Percentiles rank a stretch among this genome's conserved stretches.
Evolutionary conservation across 1,140 invertebrate genomes (phyloP).

Genomic region (Kradibia gibbosae): DNA sequence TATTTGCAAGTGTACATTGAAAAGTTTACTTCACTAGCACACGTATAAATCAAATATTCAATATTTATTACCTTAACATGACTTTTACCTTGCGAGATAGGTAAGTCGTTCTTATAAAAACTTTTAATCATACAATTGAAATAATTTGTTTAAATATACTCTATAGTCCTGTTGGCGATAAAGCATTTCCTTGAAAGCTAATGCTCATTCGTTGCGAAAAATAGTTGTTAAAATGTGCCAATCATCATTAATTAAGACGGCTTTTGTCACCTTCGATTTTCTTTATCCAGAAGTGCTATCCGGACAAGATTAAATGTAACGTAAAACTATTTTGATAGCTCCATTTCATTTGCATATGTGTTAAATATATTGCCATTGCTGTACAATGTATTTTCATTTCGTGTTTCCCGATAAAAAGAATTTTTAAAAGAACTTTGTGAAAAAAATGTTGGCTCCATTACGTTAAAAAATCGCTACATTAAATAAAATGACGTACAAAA

Average conservation of each 20-base stretch:
- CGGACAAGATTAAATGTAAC: neutral
- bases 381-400: neutral
- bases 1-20: neutral
- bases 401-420: conserved; percentile 8
- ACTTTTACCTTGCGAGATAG: neutral
- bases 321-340: neutral
- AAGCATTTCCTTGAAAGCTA: too few species aligned
- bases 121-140: neutral
- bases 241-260: too few species aligned
- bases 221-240: too few species aligned
- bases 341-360: neutral
- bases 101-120: neutral
- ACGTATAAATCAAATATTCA: neutral
- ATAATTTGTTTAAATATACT: too few species aligned
- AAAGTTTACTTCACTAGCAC: neutral
- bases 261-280: neutral
- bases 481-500: conserved; percentile 33
- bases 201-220: too few species aligned
- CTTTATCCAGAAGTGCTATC: neutral
- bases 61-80: neutral
- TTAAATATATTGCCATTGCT: neutral
- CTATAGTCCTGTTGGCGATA: too few species aligned
- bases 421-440: conserved; percentile 8
- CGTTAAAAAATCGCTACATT: conserved; percentile 22
- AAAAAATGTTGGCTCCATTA: conserved; percentile 13